These are phyloP conservation scores for Macrocentrus cingulum DNA, from an alignment of 1,140 invertebrate species.

Conservation along the genomic window DNA sequence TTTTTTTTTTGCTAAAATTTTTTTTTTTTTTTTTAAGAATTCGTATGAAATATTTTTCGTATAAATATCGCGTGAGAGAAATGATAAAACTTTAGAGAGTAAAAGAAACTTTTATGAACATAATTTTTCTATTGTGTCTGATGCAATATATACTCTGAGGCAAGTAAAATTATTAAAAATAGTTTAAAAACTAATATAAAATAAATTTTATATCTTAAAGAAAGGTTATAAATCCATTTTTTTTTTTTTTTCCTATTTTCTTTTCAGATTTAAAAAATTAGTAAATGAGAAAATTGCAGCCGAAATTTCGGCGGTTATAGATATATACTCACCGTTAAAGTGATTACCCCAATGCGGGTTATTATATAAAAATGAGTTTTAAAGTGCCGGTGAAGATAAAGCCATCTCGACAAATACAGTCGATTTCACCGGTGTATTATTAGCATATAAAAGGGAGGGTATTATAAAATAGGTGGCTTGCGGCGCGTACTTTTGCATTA, in stretches of 20 bases:
- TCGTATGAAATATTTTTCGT: too few species aligned
- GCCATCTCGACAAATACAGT: slow-evolving; percentile 12
- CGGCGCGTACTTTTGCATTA: slow-evolving; percentile 29
- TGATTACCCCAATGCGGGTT: slow-evolving; percentile 2
- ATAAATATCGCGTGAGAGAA: too few species aligned
- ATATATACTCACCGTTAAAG: neutral
- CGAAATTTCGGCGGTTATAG: neutral
- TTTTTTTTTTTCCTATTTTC: neutral
- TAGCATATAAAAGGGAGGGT: slow-evolving; percentile 37
- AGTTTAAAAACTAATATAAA: slow-evolving; percentile 1
- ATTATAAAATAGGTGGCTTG: slow-evolving; percentile 23
- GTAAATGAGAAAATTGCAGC: neutral
- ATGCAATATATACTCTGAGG: slow-evolving; percentile 14
- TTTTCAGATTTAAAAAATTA: neutral
- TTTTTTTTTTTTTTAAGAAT: too few species aligned
- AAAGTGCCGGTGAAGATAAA: slow-evolving; percentile 35
- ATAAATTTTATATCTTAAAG: slow-evolving; percentile 4
- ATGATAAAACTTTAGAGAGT: slow-evolving; percentile 47
- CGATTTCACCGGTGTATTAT: slow-evolving; percentile 30
- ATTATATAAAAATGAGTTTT: slow-evolving; percentile 46
- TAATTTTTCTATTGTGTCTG: slow-evolving; percentile 58
- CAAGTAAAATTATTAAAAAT: neutral
- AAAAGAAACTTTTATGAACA: slow-evolving; percentile 53
- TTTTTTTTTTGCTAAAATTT: too few species aligned
- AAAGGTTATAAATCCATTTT: slow-evolving; percentile 1